Base-by-base conservation (phyloP, 92 coral and sea anemone species). In the Hydrozoanthus gracilis region DNA sequence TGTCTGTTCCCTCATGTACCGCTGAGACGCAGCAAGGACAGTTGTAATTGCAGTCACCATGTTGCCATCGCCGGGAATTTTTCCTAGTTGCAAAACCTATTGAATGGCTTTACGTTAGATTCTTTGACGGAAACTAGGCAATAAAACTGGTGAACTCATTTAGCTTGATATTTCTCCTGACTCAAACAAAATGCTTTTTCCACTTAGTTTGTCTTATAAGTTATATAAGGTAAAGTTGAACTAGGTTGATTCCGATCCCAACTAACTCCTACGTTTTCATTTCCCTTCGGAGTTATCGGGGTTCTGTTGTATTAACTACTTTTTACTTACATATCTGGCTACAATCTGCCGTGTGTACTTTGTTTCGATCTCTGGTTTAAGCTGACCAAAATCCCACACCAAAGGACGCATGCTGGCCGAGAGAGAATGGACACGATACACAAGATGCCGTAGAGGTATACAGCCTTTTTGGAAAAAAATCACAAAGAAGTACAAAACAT, bases 361-460 rank as follows among this genome's bases (percentile, higher is more conserved):
- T 71, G 85, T 86, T 77, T 94, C 98, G 16, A 91, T 87, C 83
- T 94, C 91, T 35, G 95, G 92, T 14, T 91, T 88, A 46, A 94
- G 91, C 70, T 90, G 95, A 10, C 98, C 98, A 75, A 92, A 92
- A 83, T 94, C 98, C 98, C 98, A 94, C 35, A 94, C 93, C 66
- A 92, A 82, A 7, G 93, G 93, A 35, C 90, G 88, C 98, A 94
- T 94, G 82, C 95, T 94, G 35, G 78, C 98, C 47, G 95, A 92
- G 50, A 94, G 86, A 16, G 93, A 83, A 74, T 94, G 95, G 9
- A 94, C 97, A 67, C 97, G 92, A 86, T 94, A 94, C 39, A 27
- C 39, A 2, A 27, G 39, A 27, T 27, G 39, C 39, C 39, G 39
- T 27, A 27, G 39, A 27, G 0, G 92, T 95, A 27, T 27, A 27